A percentile compares a stretch with the other conserved stretches of the same genome.
These are phyloP conservation scores for Sarcophaga variegata DNA, from an alignment of 2,888 invertebrate genomes.

Conservation along the genomic window DNA sequence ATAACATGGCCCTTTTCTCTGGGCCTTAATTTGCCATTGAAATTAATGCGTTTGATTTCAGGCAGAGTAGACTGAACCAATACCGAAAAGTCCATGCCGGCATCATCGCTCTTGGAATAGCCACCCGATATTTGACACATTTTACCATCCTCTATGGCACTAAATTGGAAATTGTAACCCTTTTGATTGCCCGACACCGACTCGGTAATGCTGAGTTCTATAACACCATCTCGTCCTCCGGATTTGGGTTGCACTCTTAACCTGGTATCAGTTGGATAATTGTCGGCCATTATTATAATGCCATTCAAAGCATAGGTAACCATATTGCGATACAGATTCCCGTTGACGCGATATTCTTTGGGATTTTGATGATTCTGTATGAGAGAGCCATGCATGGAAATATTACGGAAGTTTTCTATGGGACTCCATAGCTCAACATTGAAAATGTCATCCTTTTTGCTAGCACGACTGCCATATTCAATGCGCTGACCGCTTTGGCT, in stretches of 20 bases:
- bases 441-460: slow-evolving; percentile 77
- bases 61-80: slow-evolving; percentile 79
- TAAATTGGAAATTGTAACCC: slow-evolving; percentile 78
- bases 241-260: slow-evolving; percentile 82
- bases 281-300: slow-evolving; percentile 78
- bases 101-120: slow-evolving; percentile 78
- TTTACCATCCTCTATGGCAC: slow-evolving; percentile 81
- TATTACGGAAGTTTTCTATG: slow-evolving; percentile 78
- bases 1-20: slow-evolving; percentile 68
- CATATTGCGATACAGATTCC: slow-evolving; percentile 82
- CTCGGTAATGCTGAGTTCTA: slow-evolving; percentile 77
- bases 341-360: slow-evolving; percentile 79
- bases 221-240: slow-evolving; percentile 80
- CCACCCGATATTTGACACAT: slow-evolving; percentile 81
- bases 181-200: slow-evolving; percentile 67
- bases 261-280: slow-evolving; percentile 81
- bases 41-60: slow-evolving; percentile 77
- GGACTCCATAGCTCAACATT: slow-evolving; percentile 81
- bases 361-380: slow-evolving; percentile 70
- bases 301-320: slow-evolving; percentile 82
- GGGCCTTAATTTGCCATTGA: slow-evolving; percentile 76
- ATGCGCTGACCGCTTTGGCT: slow-evolving; percentile 75
- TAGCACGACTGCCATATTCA: slow-evolving; percentile 78
- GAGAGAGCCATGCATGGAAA: slow-evolving; percentile 80
- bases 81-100: slow-evolving; percentile 82